Conservation (phyloP, 2,113 vertebrate species). For the Oncorhynchus tshawytscha region DNA sequence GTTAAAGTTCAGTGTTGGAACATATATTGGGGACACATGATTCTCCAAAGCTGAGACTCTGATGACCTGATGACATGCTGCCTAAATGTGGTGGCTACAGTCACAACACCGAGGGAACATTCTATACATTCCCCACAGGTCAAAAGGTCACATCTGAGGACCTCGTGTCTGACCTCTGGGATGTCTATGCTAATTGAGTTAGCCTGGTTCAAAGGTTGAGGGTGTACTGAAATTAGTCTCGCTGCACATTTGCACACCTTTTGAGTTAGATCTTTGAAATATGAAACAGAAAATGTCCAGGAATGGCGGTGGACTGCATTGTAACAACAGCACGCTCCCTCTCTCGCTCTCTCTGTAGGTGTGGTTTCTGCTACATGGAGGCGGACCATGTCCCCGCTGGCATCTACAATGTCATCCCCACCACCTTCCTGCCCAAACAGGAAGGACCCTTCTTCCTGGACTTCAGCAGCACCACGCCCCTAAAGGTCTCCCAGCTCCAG, state of each 20-base stretch:
- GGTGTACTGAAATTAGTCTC: too few species aligned
- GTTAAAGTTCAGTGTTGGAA: background rate
- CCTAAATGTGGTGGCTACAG: too few species aligned
- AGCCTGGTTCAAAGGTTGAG: too few species aligned
- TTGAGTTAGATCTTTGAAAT: background rate
- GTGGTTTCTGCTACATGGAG: constrained; percentile 96
- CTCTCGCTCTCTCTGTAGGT: constrained; percentile 66
- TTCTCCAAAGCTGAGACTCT: background rate
- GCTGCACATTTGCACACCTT: too few species aligned
- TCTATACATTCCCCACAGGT: background rate
- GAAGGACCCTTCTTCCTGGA: constrained; percentile 98
- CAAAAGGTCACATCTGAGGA: background rate
- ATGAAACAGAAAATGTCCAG: background rate
- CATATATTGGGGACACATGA: background rate
- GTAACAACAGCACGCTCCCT: background rate
- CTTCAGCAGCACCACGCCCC: constrained; percentile 79
- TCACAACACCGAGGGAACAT: too few species aligned
- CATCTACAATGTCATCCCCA: constrained; percentile 92
- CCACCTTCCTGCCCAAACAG: constrained; percentile 95
- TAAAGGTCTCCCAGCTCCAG: constrained; percentile 90
- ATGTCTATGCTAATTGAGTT: too few species aligned
- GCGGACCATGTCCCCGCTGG: constrained; percentile 82
- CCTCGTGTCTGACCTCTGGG: background rate
- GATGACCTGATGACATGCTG: background rate
- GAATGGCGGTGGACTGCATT: background rate